Percentiles rank a stretch among this genome's conserved stretches.
These are phyloP conservation scores for Malurus splendens DNA, from an alignment of 2,797 vertebrate species.

Conservation along the genomic window DNA sequence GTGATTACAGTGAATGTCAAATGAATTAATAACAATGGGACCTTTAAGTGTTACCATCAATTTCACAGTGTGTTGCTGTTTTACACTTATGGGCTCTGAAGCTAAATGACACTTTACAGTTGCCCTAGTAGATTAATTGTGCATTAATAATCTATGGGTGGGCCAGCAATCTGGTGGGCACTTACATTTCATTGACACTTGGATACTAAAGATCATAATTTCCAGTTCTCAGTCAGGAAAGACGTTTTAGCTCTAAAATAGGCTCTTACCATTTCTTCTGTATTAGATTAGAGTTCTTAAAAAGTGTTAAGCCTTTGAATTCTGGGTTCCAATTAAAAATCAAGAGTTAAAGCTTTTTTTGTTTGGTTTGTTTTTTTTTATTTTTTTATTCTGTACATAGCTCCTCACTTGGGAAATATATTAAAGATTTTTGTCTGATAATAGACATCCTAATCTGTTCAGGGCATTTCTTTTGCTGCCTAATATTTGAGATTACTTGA, in stretches of 20 bases:
- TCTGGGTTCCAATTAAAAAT: neutral
- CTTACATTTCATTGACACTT: conserved; percentile 63
- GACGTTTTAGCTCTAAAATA: conserved; percentile 54
- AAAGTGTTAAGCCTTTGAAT: neutral
- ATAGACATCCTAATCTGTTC: neutral
- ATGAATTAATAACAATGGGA: conserved; percentile 80
- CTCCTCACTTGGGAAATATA: neutral
- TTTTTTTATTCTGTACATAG: neutral
- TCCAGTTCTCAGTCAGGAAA: conserved; percentile 48
- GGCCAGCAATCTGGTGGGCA: conserved; percentile 57
- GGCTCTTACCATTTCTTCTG: neutral
- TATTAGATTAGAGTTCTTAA: neutral
- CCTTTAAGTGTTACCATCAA: conserved; percentile 75
- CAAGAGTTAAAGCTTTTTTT: neutral
- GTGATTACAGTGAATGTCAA: conserved; percentile 77
- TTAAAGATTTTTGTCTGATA: neutral
- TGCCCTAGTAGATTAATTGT: conserved; percentile 74
- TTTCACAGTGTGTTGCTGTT: conserved; percentile 75
- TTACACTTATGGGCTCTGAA: conserved; percentile 70
- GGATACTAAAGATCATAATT: conserved; percentile 56
- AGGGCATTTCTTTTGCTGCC: neutral
- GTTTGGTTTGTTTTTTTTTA: neutral
- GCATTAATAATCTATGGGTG: conserved; percentile 73
- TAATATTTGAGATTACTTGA: neutral
- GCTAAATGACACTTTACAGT: conserved; percentile 72